Percentiles rank a stretch among this genome's conserved stretches.
These are phyloP conservation scores for Iselma pallidipennis DNA, from an alignment of 2,888 invertebrate genomes.

Conservation along the genomic window DNA sequence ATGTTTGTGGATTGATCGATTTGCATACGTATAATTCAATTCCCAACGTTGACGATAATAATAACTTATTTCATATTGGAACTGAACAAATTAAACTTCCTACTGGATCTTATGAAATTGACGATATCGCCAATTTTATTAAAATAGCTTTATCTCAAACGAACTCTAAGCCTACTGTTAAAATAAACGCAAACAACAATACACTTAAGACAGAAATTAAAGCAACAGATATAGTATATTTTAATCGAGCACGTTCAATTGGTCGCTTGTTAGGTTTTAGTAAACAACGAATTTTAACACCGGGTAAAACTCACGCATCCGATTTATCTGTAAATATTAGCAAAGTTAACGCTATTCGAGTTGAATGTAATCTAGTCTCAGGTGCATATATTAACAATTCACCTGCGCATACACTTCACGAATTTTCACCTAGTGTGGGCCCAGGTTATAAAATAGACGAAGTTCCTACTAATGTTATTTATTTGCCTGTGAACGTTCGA, in stretches of 20 bases:
- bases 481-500: slow-evolving; percentile 40
- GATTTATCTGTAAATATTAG: slow-evolving; percentile 43
- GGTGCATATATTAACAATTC: slow-evolving; percentile 40
- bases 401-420: slow-evolving; percentile 43
- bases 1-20: slow-evolving; percentile 30
- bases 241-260: slow-evolving; percentile 20
- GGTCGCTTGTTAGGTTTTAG: slow-evolving; percentile 38
- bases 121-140: slow-evolving; percentile 12
- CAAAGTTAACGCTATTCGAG: slow-evolving; percentile 37
- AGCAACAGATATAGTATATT: slow-evolving; percentile 17
- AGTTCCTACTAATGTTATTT: slow-evolving; percentile 42
- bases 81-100: slow-evolving; percentile 5
- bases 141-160: not conserved
- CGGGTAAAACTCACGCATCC: slow-evolving; percentile 33
- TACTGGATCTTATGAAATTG: slow-evolving; percentile 17
- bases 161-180: slow-evolving; percentile 2
- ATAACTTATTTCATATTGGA: slow-evolving; percentile 4
- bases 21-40: slow-evolving; percentile 34
- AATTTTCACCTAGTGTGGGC: slow-evolving; percentile 42
- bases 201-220: slow-evolving; percentile 22
- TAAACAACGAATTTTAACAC: slow-evolving; percentile 9
- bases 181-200: slow-evolving; percentile 19
- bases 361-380: slow-evolving; percentile 40
- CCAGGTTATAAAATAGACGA: slow-evolving; percentile 48
- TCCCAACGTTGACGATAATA: slow-evolving; percentile 17